Conservation (phyloP, 2,797 vertebrate species). For the Pipistrellus pipistrellus region DNA sequence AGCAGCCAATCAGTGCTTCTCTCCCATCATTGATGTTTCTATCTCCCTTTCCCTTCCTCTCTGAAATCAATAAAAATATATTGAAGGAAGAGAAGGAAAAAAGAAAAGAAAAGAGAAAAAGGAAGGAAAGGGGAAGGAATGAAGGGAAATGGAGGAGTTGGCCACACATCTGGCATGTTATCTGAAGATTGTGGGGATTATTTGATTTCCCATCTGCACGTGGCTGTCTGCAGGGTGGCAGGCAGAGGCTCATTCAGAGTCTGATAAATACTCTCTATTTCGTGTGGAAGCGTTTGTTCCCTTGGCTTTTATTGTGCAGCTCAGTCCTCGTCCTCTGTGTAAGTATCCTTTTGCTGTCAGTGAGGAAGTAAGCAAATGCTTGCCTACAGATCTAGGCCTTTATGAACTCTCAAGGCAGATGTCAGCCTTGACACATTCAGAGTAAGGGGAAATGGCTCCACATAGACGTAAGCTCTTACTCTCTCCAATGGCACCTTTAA, state of each 20-base stretch:
- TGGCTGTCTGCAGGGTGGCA: background rate
- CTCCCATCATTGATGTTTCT: too few relatives aligned
- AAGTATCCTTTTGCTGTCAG: background rate
- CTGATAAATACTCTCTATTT: background rate
- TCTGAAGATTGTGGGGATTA: conserved; percentile 21
- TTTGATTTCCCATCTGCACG: background rate
- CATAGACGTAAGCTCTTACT: background rate
- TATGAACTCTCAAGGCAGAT: background rate
- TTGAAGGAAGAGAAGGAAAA: too few relatives aligned
- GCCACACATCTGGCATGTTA: background rate
- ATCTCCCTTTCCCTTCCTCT: too few relatives aligned
- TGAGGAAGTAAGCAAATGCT: background rate
- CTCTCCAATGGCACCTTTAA: too few relatives aligned
- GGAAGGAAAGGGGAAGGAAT: too few relatives aligned
- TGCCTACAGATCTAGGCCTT: background rate
- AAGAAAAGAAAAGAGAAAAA: too few relatives aligned
- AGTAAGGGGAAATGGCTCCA: background rate
- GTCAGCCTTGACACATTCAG: background rate
- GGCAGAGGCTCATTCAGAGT: background rate
- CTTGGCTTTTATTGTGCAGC: conserved; percentile 16
- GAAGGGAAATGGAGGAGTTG: background rate
- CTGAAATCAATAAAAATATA: too few relatives aligned
- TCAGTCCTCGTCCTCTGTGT: background rate
- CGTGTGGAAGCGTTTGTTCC: background rate
- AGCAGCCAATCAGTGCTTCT: too few relatives aligned